Base-by-base conservation (phyloP, 2,888 invertebrate species). In the Geophilus truncorum region DNA sequence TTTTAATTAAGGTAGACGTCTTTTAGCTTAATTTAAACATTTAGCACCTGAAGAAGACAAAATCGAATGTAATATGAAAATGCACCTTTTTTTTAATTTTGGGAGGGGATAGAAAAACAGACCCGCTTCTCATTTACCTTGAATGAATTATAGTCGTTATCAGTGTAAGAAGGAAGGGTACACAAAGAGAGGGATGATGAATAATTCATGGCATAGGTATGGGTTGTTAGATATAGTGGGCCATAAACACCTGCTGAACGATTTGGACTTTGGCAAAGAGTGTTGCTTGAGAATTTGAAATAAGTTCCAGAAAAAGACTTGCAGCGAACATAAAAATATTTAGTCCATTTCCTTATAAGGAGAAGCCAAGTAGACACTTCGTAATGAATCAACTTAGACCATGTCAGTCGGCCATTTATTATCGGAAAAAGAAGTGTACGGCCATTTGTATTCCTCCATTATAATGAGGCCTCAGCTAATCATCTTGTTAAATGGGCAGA, bases 401-500 rank as follows among this genome's bases (percentile, higher is more conserved):
- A 70, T 70, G 70, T 70, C 70, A 70, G 70, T 2, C n/a, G 70
- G 28, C 28, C 70, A 70, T 70, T 70, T 70, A 70, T 70, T 70
- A 70, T 70, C 23, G 25, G n/a, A 12, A 28, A 70, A 70, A 70
- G 25, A 70, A 70, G 70, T 70, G 70, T 70, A n/a, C n/a, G 70
- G 70, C 70, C 70, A 70, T 70, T 70, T 70, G 70, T 70, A 70
- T 70, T 70, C 70, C n/a, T 70, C 70, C n/a, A 70, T 70, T 70
- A 70, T 70, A 70, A 70, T 70, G 70, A 70, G 70, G 70, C 70
- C n/a, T 70, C 70, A 28, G 25, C 70, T 70, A 70, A 70, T 70
- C 70, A 28, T 70, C 70, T 70, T 70, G 70, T 70, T 70, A 70
- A 70, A 70, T 25, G 70, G 28, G 70, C 28, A 70, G 70, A 23